Base-by-base conservation (phyloP, 2,797 vertebrate species). In the Sibirionetta formosa region DNA sequence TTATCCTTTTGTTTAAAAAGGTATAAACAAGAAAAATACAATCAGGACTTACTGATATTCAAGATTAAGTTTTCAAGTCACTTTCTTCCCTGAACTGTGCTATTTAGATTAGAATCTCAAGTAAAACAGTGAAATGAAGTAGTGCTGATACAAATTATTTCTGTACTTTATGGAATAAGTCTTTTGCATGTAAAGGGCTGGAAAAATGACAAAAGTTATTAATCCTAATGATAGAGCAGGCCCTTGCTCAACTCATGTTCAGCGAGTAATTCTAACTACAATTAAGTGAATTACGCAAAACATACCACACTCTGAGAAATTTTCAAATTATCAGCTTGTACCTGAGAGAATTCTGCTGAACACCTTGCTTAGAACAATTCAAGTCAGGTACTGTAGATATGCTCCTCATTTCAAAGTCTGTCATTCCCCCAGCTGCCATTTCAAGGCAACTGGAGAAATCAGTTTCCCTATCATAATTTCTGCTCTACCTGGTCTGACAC, bases 401-500 rank as follows among this genome's bases (percentile, higher is more conserved):
- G 29, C 56, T 78, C 48, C 83, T 86, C 31, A 57, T 84, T 85
- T 85, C 77, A 86, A 95, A 91, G 69, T 26, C 73, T 94, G 63
- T 82, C 83, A 88, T 64, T 92, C 64, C 64, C 53, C 15, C 69
- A 93, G 82, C 80, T 94, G 68, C 65, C 76, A 70, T 83, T 93
- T 95, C 85, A 95, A 86, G 78, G 83, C 77, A 93, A 85, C 69
- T 70, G 46, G 64, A 96, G 57, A 95, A 96, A 95, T 94, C 88
- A 54, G 44, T 58, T 83, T 89, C 51, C 66, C 71, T 86, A 53
- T 66, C 75, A n/a, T 87, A 86, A 96, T 73, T 95, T 92, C 86
- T 82, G 73, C 44, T 93, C 81, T 66, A 86, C 72, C 78, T 69
- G 27, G 12, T 73, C 53, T 95, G 83, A 90, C 91, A 88, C 65